Evolutionary conservation across 2,888 invertebrate species (phyloP).

Genomic region (Drosophila quasianomalipes): DNA sequence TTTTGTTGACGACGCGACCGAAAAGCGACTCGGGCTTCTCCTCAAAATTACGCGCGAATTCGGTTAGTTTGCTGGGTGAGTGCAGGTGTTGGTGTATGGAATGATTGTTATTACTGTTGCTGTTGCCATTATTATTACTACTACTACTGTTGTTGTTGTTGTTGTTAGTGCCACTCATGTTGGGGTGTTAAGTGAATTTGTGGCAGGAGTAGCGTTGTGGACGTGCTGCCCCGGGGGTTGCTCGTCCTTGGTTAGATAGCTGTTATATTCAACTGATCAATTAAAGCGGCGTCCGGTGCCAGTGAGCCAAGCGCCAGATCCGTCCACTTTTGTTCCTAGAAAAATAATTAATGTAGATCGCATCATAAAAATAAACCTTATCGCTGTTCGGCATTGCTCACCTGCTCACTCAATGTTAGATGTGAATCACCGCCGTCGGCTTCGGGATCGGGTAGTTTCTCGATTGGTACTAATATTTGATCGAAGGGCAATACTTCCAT

Average conservation of each 20-base stretch:
- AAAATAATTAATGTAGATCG: neutral
- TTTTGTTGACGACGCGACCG: constrained; percentile 85
- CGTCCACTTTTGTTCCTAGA: constrained; percentile 89
- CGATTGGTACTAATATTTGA: constrained; percentile 93
- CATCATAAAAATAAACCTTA: constrained; percentile 74
- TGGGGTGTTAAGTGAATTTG: constrained; percentile 38
- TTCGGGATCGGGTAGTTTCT: constrained; percentile 96
- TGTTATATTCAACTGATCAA: constrained; percentile 84
- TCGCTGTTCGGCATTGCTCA: constrained; percentile 87
- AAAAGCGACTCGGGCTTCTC: constrained; percentile 85
- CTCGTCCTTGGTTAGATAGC: constrained; percentile 77
- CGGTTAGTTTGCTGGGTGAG: constrained; percentile 90
- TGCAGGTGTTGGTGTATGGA: constrained; percentile 88
- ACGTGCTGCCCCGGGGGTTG: constrained; percentile 44
- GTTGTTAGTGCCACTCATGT: constrained; percentile 56
- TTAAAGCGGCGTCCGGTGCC: constrained; percentile 84
- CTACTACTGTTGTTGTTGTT: constrained; percentile 25
- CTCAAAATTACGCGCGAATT: constrained; percentile 88
- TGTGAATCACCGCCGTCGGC: constrained; percentile 96
- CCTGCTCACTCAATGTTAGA: constrained; percentile 95
- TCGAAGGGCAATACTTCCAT: constrained; percentile 93
- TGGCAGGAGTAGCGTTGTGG: constrained; percentile 45
- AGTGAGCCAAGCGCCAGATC: constrained; percentile 87
- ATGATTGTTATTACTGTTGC: constrained; percentile 47
- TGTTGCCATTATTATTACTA: constrained; percentile 37